Evolutionary conservation across 2,888 invertebrate genomes (phyloP).

Genomic region (Aromia moschata): DNA sequence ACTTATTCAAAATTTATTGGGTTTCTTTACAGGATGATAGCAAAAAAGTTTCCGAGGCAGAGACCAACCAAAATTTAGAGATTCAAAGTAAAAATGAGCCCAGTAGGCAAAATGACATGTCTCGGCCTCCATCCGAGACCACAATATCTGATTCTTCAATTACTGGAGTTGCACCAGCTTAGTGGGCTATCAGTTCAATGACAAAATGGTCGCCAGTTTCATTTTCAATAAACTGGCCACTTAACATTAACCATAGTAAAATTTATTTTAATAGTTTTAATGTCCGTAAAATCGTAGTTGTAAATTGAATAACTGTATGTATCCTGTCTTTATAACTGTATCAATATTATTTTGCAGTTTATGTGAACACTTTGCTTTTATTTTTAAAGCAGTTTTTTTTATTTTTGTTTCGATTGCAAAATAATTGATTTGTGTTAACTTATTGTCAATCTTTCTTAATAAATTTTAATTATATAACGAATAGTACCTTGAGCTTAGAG

Average conservation of each 20-base stretch:
- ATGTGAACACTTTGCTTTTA: constrained; percentile 18
- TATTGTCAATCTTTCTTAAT: constrained; percentile 28
- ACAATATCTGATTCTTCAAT: constrained; percentile 51
- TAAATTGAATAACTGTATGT: constrained; percentile 31
- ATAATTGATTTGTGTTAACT: constrained; percentile 22
- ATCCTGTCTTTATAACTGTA: constrained; percentile 39
- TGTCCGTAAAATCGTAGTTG: constrained; percentile 22
- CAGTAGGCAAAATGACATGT: constrained; percentile 46
- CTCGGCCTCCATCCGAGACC: constrained; percentile 50
- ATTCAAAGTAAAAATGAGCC: constrained; percentile 51
- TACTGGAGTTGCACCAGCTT: constrained; percentile 52
- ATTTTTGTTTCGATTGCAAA: constrained; percentile 23
- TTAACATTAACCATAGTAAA: constrained; percentile 12
- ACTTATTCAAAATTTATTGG: too few species aligned
- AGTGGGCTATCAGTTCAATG: constrained; percentile 33
- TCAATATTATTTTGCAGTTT: constrained; percentile 31
- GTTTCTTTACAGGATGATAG: constrained; percentile 66
- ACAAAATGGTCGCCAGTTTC: constrained; percentile 9
- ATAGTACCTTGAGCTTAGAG: constrained; percentile 30
- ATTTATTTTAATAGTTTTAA: constrained; percentile 21
- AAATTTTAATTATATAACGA: constrained; percentile 31
- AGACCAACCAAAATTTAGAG: constrained; percentile 58
- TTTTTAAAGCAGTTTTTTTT: constrained; percentile 19
- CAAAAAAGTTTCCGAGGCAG: constrained; percentile 62
- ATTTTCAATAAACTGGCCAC: constrained; percentile 14